These are phyloP conservation scores for Poecilia velifera DNA, from an alignment of 2,797 vertebrate species.

Conservation along the genomic window DNA sequence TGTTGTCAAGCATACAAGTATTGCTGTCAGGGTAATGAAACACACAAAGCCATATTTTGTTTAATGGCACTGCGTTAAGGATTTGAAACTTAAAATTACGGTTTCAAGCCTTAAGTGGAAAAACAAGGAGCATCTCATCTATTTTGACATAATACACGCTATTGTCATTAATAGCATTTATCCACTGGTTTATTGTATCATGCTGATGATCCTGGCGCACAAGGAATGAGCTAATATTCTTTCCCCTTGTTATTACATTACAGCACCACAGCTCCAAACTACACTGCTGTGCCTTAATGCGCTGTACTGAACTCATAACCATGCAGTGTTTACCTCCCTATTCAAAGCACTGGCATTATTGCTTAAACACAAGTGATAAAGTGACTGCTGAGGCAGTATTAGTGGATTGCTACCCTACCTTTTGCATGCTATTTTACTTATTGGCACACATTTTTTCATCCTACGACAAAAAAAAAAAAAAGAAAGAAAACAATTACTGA, in stretches of 20 bases:
- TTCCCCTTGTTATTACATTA: constrained; percentile 11
- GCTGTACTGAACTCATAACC: constrained; percentile 6
- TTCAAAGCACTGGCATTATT: background rate
- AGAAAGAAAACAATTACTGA: background rate
- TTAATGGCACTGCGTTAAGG: constrained; percentile 16
- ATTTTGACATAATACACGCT: constrained; percentile 11
- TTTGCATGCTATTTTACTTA: constrained; percentile 1
- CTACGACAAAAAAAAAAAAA: background rate
- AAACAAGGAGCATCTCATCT: constrained; percentile 16
- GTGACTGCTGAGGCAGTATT: background rate
- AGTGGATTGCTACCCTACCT: background rate
- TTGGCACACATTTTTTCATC: constrained; percentile 1
- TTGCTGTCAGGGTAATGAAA: constrained; percentile 26
- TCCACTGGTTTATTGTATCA: constrained; percentile 4
- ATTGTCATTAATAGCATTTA: constrained; percentile 8
- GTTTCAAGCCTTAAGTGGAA: constrained; percentile 17
- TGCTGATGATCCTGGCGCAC: constrained; percentile 13
- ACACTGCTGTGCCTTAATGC: constrained; percentile 7
- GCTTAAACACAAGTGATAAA: constrained; percentile 1
- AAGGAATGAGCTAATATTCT: constrained; percentile 12
- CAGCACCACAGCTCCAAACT: constrained; percentile 9
- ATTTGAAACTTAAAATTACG: constrained; percentile 20
- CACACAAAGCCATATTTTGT: constrained; percentile 10
- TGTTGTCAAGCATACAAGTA: constrained; percentile 19
- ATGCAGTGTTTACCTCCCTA: constrained; percentile 3